Conservation (phyloP, 2,797 vertebrate genomes). For the Pseudocheirus occidentalis region DNA sequence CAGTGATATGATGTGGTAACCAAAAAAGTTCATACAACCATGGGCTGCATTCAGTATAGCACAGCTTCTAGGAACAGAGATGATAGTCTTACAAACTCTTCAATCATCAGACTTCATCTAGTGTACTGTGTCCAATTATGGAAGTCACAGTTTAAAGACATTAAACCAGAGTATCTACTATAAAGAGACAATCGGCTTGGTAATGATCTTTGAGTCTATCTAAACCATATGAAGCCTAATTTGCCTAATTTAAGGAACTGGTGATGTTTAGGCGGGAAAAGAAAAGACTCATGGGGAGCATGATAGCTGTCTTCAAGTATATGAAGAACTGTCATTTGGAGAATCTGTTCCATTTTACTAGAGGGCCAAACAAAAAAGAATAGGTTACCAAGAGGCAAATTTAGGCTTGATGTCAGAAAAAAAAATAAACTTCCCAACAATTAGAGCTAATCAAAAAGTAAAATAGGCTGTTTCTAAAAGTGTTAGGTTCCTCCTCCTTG, state of each 20-base stretch:
- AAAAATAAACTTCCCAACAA: not conserved
- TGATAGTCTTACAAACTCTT: not conserved
- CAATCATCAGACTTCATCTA: not conserved
- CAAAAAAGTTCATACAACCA: not conserved
- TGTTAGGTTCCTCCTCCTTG: not conserved
- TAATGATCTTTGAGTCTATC: not conserved
- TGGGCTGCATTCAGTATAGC: not conserved
- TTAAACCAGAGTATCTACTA: not conserved
- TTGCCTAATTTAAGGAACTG: not conserved
- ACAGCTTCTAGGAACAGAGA: not conserved
- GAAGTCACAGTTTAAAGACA: too few relatives aligned
- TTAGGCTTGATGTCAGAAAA: not conserved
- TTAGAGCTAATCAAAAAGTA: not conserved
- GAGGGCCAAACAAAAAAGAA: not conserved
- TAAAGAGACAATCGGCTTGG: not conserved
- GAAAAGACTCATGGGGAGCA: not conserved
- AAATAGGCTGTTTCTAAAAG: not conserved
- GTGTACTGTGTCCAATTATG: not conserved
- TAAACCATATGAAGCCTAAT: not conserved
- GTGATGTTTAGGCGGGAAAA: not conserved
- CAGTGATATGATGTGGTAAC: not conserved
- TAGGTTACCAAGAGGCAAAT: not conserved
- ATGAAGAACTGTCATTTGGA: not conserved
- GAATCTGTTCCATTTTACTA: not conserved
- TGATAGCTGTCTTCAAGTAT: not conserved